phyloP scores from a whole-genome alignment of 1,140 invertebrate species.

The Neodiprion virginianus region DNA sequence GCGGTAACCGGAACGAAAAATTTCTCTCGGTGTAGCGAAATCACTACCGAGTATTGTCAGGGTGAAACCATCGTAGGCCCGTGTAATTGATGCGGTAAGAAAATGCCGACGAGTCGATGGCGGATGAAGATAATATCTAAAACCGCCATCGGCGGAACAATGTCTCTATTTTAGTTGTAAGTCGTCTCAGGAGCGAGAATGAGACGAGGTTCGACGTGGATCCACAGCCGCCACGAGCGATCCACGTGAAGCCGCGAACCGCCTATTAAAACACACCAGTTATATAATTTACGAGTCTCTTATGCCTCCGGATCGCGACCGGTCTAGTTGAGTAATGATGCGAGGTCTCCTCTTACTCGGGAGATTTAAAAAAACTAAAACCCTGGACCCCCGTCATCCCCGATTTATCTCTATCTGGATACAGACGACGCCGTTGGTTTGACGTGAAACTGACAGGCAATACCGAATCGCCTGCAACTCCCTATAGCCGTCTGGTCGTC shows the following conservation, averaged over 20 bases:
- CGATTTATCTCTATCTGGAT: too few species aligned
- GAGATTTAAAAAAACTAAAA: too few species aligned
- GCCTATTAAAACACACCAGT: constrained; percentile 34
- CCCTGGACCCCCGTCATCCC: too few species aligned
- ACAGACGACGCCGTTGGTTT: not conserved
- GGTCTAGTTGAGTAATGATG: too few species aligned
- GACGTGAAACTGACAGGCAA: not conserved
- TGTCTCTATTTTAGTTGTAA: constrained; percentile 33
- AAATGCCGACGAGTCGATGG: not conserved
- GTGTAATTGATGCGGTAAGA: not conserved
- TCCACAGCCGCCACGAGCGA: constrained; percentile 27
- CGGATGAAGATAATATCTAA: not conserved
- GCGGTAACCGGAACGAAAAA: too few species aligned
- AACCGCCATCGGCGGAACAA: constrained; percentile 20
- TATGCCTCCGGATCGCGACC: too few species aligned
- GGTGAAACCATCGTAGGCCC: not conserved
- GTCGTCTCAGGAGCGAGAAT: constrained; percentile 8
- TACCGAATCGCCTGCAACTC: not conserved
- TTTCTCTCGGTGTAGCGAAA: not conserved
- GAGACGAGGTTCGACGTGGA: not conserved
- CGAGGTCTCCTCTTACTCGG: too few species aligned
- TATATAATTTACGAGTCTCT: constrained; percentile 28
- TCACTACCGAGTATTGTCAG: not conserved
- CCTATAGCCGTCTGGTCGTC: not conserved
- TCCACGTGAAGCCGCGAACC: constrained; percentile 21